Base-by-base conservation (phyloP, 1,140 invertebrate genomes). In the Trypoxylus dichotomus region DNA sequence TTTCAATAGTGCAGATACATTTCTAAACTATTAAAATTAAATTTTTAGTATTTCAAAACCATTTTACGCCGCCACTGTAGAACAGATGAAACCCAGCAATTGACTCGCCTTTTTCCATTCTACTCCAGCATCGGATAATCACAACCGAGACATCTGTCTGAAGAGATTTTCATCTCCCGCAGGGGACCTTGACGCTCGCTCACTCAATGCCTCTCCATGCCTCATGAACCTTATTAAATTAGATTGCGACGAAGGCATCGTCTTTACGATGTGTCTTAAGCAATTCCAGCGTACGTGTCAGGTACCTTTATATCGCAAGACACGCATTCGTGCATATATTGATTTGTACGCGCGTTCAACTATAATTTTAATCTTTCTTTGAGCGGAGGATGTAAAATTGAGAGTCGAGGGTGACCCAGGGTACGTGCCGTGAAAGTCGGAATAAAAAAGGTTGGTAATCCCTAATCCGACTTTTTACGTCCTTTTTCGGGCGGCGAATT, bases 171-270 rank as follows among this genome's bases (percentile, higher is more conserved):
- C 60, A 68, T 68, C 21, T 68, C 60, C 3, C 60, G 11, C 7
- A 10, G 13, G 8, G 27, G 24, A 68, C 19, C 60, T 68, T 68
- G 60, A 68, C 27, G 60, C 27, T 68, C 24, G 8, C 24, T 68
- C 60, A 15, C 60, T 13, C 60, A 24, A 25, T 29, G 24, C 60
- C 25, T 29, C 60, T 68, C 1, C 60, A 15, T 68, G 27, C 27
- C 19, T 68, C 60, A 29, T 24, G 60, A 68, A 68, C 60, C 60
- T 68, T 68, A 68, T 68, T 68, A 68, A 27, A 68, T 68, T 68
- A 68, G 19, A 68, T 68, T 68, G 24, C 24, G 24, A 68, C 7
- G 21, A 68, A 6, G 27, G 24, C 60, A 2, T 1, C 24, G 47
- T 6, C 47, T 54, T 54, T n/a, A 54, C 47, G 13, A 6, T 19